Evolutionary conservation across 2,797 vertebrate genomes (phyloP).

Genomic region (Podarcis siculus): DNA sequence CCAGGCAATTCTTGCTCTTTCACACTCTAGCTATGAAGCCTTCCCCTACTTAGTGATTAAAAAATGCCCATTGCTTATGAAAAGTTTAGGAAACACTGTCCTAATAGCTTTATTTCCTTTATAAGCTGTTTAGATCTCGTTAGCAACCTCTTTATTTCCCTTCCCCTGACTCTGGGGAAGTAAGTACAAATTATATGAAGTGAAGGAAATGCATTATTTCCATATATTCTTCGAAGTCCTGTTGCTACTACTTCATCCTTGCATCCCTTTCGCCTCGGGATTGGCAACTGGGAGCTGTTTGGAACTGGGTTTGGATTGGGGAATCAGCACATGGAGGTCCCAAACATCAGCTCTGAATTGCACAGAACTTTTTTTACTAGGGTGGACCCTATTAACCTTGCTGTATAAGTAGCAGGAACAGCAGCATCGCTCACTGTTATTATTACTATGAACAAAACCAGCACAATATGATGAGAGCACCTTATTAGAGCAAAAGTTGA

Average conservation of each 20-base stretch:
- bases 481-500: constrained; percentile 25
- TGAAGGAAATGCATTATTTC: too few relatives aligned
- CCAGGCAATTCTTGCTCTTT: too few relatives aligned
- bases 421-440: not conserved
- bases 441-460: constrained; percentile 32
- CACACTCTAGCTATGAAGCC: too few relatives aligned
- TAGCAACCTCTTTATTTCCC: not conserved
- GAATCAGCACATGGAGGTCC: too few relatives aligned
- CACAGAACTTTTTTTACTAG: not conserved
- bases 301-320: not conserved
- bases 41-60: too few relatives aligned
- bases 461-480: not conserved
- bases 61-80: too few relatives aligned
- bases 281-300: not conserved
- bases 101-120: too few relatives aligned
- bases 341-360: not conserved
- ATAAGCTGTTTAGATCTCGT: not conserved
- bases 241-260: not conserved
- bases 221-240: not conserved
- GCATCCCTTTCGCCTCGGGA: not conserved
- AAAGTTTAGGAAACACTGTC: too few relatives aligned
- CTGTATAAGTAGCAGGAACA: not conserved
- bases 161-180: too few relatives aligned
- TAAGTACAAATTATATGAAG: too few relatives aligned
- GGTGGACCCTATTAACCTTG: not conserved